Percentiles rank a stretch among this genome's conserved stretches.
These are phyloP conservation scores for Ochotona princeps DNA, from an alignment of 2,113 vertebrate species.

Conservation along the genomic window DNA sequence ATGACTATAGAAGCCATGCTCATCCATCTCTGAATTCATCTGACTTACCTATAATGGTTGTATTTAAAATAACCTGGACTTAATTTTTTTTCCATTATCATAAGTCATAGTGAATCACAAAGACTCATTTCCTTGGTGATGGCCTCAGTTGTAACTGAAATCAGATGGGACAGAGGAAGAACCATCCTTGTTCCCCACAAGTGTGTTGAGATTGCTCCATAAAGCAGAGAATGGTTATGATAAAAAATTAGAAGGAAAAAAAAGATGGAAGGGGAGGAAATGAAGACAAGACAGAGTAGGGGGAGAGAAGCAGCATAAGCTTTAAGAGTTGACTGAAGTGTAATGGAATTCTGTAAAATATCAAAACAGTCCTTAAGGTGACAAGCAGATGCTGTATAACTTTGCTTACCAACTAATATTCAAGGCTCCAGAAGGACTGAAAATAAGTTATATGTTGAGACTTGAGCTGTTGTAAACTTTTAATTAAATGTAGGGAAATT, in stretches of 20 bases:
- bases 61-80: not conserved
- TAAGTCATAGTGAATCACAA: not conserved
- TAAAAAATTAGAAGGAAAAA: not conserved
- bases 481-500: not conserved
- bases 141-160: not conserved
- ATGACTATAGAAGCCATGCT: not conserved
- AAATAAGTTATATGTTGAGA: not conserved
- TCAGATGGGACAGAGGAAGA: not conserved
- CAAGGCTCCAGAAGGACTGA: not conserved
- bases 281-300: not conserved
- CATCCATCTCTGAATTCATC: not conserved
- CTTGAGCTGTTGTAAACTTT: not conserved
- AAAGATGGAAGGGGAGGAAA: not conserved
- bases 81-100: not conserved
- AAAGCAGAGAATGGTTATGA: not conserved
- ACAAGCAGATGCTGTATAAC: not conserved
- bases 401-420: not conserved
- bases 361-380: not conserved
- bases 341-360: not conserved
- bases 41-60: not conserved
- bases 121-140: not conserved
- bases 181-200: not conserved
- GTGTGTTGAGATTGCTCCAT: not conserved
- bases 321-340: not conserved
- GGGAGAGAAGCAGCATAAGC: not conserved